Evolutionary conservation across 2,797 vertebrate species (phyloP).

Genomic region (Enteromius anoplus): DNA sequence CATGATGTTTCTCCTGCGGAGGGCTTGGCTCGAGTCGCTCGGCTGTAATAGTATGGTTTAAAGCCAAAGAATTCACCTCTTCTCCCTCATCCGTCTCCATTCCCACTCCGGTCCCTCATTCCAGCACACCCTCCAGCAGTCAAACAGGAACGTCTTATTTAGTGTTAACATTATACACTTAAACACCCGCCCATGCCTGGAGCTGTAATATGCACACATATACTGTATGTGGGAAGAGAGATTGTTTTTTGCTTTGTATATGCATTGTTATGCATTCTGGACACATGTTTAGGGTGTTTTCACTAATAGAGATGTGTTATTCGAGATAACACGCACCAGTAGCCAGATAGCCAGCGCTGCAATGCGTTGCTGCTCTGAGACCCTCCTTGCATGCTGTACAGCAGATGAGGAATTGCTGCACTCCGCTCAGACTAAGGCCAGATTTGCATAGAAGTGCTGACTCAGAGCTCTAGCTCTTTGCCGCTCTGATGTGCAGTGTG

Average conservation of each 20-base stretch:
- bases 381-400: slow-evolving; percentile 57
- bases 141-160: slow-evolving; percentile 42
- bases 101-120: slow-evolving; percentile 37
- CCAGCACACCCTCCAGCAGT: slow-evolving; percentile 48
- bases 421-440: slow-evolving; percentile 45
- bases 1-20: slow-evolving; percentile 45
- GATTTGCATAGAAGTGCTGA: slow-evolving; percentile 69
- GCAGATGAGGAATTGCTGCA: slow-evolving; percentile 63
- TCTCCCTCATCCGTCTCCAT: slow-evolving; percentile 30
- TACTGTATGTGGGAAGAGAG: background rate
- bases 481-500: slow-evolving; percentile 71
- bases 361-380: slow-evolving; percentile 54
- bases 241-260: background rate
- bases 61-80: slow-evolving; percentile 49
- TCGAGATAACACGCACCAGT: slow-evolving; percentile 42
- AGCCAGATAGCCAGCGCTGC: slow-evolving; percentile 40
- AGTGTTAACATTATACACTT: slow-evolving; percentile 18
- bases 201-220: slow-evolving; percentile 11
- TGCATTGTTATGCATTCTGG: slow-evolving; percentile 22
- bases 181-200: slow-evolving; percentile 15
- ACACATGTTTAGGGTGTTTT: slow-evolving; percentile 34
- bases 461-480: slow-evolving; percentile 72
- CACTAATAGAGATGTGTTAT: slow-evolving; percentile 40
- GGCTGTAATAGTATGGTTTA: slow-evolving; percentile 51
- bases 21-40: slow-evolving; percentile 39